These are phyloP conservation scores for Arothron firmamentum DNA, from an alignment of 2,113 vertebrate species.

Conservation along the genomic window DNA sequence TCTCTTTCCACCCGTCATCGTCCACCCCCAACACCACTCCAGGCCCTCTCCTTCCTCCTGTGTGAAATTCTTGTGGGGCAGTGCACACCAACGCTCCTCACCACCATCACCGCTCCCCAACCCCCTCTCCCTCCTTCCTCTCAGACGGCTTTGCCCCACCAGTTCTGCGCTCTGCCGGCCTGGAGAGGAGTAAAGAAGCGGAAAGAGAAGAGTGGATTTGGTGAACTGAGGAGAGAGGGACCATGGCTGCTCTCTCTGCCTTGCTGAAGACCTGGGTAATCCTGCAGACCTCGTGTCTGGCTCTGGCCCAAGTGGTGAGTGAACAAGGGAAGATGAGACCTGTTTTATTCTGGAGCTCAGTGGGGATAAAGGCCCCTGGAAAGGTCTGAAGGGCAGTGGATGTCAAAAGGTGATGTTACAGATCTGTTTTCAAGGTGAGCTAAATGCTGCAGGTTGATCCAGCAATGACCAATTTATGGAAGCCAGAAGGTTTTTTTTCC, in stretches of 20 bases:
- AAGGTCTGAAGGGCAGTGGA: background rate
- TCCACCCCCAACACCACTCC: slow-evolving; percentile 34
- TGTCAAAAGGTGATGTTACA: slow-evolving; percentile 9
- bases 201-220: slow-evolving; percentile 59
- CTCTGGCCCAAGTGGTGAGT: slow-evolving; percentile 93
- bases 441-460: background rate
- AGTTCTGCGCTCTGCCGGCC: slow-evolving; percentile 58
- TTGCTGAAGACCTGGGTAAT: slow-evolving; percentile 74
- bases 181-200: slow-evolving; percentile 59
- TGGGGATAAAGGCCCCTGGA: slow-evolving; percentile 6
- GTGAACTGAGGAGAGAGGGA: slow-evolving; percentile 61
- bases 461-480: background rate
- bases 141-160: slow-evolving; percentile 46
- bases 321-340: slow-evolving; percentile 28
- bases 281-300: slow-evolving; percentile 81
- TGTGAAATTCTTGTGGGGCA: slow-evolving; percentile 43
- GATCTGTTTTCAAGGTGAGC: background rate
- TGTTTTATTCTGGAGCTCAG: slow-evolving; percentile 21
- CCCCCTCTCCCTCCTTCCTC: slow-evolving; percentile 19
- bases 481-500: background rate
- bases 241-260: slow-evolving; percentile 76
- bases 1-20: slow-evolving; percentile 13
- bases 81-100: slow-evolving; percentile 23
- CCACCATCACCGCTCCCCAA: background rate
- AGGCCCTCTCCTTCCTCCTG: slow-evolving; percentile 36